Evolutionary conservation across 2,797 vertebrate species (phyloP).

Genomic region (Semaprochilodus insignis): DNA sequence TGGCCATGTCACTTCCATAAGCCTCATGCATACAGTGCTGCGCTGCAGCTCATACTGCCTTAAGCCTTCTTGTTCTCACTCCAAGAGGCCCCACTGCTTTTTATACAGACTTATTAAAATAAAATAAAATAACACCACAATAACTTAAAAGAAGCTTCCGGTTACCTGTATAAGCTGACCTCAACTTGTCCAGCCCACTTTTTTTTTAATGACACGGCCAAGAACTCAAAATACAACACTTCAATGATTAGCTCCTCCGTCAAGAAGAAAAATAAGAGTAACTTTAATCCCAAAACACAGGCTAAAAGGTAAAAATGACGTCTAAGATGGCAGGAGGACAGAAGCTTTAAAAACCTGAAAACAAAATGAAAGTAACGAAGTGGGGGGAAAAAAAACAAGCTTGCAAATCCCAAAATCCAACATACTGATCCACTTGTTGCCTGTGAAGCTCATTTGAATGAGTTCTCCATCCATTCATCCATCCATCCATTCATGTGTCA

Average conservation of each 20-base stretch:
- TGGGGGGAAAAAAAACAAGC: conserved; percentile 19
- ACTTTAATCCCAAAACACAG: conserved; percentile 42
- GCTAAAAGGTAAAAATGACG: conserved; percentile 28
- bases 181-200: conserved; percentile 12
- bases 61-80: neutral
- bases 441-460: conserved; percentile 21
- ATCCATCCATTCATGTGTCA: conserved; percentile 23
- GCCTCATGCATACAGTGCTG: neutral
- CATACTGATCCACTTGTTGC: conserved; percentile 33
- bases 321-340: conserved; percentile 42
- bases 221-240: neutral
- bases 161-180: neutral
- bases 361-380: conserved; percentile 33
- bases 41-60: neutral
- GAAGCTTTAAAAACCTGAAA: conserved; percentile 45
- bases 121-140: neutral
- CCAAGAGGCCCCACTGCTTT: neutral
- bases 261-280: conserved; percentile 38
- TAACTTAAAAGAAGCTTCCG: conserved; percentile 14
- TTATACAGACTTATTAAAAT: neutral
- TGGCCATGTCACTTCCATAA: neutral
- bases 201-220: neutral
- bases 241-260: conserved; percentile 35
- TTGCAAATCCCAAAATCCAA: conserved; percentile 52
- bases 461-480: conserved; percentile 28